Evolutionary conservation across 2,113 vertebrate species (phyloP), one percentile per base, ranked within the genome.

Genomic region (Meleagris gallopavo): DNA sequence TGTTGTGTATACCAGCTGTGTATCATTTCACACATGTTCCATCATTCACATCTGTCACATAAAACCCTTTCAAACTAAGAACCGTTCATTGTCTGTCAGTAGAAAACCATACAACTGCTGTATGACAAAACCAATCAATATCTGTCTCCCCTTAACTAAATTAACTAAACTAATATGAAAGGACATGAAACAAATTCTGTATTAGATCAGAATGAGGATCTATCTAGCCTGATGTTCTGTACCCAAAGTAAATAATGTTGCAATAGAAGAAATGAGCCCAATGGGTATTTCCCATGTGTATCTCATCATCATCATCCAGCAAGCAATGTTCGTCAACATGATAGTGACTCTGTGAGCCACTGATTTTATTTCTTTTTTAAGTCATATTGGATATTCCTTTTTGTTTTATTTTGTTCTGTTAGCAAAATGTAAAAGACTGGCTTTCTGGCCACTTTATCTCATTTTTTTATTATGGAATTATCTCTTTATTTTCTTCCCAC

Each of bases 31-130:
- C 4, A 7, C 38, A 14, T 7, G 22, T 11, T 13, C 10, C 3
- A 6, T 66, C 30, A 22, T 52, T 52, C n/a, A 57, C 9, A 54
- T 84, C 66, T 57, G 40, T 86, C 16, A 22, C 18, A 24, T 75
- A 65, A 83, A 74, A 16, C 3, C 20, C 14, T 45, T 71, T 4
- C 0, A 0, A 22, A 18, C n/a, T 76, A 38, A 4, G 20, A 66
- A 36, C 60, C 62, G 18, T 76, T 93, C 2, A 2, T 61, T 80
- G 15, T 46, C 25, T 61, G n/a, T 43, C 38, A 52, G 5, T 30
- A 83, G 18, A 83, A 55, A 83, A 41, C 10, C 0, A 0, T 46
- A 57, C 16, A 71, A 30, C 27, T 45, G 41, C 15, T 86, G 2
- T 11, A 25, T 77, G 34, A 77, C 30, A 58, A 83, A 86, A 46